Evolutionary conservation across 2,113 vertebrate genomes (phyloP), one percentile per base, ranked within the genome.

Genomic region (Hucho hucho): DNA sequence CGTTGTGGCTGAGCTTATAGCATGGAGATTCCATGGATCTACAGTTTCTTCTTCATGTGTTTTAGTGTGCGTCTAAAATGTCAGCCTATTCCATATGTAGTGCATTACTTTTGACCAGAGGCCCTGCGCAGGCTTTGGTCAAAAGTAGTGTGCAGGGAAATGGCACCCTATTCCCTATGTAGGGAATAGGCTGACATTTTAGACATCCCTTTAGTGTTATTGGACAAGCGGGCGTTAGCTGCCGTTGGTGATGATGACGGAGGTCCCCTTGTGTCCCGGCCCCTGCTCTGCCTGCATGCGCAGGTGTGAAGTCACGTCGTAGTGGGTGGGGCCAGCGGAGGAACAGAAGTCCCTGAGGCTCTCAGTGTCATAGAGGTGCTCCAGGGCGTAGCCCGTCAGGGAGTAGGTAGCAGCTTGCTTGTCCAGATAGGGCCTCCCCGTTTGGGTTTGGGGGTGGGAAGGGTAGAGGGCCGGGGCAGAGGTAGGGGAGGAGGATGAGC

Each of bases 191-290:
- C 4, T 53, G 49, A 14, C 12, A 53, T 53, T 53, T 53, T 18
- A 18, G 16, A 53, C 12, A 13, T 13, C 12, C 9, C 16, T 18
- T 49, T 53, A 4, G 16, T 53, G 16, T 53, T 16, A 18, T 53
- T 53, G 16, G 16, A 53, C 16, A 14, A n/a, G 75, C 66, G 32
- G 91, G 87, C 87, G 89, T 96, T 97, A 99, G 94, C 97, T 98
- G 86, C 97, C 95, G 56, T 98, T 98, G 82, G 95, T 97, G 91
- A 99, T 98, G 91, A 99, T 98, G 88, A 98, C 97, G 2, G 97
- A 97, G 77, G 96, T 96, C 88, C 95, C 96, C 89, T 98, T 98
- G 89, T 98, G 97, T 91, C 93, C 94, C 69, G 95, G 92, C 46
- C 93, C 87, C 76, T 96, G 94, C 76, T 98, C 97, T 75, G 95